Conservation (phyloP, 23 tunicate species). For the Botrylloides violaceus region DNA sequence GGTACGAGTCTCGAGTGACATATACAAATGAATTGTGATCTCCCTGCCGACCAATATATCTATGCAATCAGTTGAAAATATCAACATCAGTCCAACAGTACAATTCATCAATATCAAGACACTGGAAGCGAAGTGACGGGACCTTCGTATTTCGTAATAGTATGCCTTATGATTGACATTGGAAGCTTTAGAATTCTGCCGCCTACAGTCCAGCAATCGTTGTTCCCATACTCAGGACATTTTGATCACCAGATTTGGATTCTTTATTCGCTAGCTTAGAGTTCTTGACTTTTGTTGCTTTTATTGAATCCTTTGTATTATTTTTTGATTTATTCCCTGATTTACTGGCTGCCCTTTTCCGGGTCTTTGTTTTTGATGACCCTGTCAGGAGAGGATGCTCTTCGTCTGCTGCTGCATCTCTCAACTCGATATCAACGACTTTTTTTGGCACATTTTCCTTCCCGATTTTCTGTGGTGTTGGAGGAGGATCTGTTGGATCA, state of each 20-base stretch:
- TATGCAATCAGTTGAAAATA: no score
- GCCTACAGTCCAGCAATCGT: constrained; percentile 47
- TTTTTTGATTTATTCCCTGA: constrained; percentile 40
- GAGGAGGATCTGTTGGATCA: constrained; percentile 61
- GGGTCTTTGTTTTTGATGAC: constrained; percentile 37
- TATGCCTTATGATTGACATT: neutral
- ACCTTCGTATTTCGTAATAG: no score
- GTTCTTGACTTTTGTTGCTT: neutral
- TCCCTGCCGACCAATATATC: no score
- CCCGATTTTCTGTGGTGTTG: constrained; percentile 43
- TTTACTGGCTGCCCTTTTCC: constrained; percentile 6
- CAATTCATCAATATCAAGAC: no score
- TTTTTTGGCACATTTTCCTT: constrained; percentile 18
- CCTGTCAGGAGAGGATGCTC: constrained; percentile 77
- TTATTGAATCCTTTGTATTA: constrained; percentile 5
- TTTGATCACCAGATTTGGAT: constrained; percentile 24
- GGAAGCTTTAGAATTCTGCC: neutral
- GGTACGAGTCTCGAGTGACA: no score
- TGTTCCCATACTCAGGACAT: constrained; percentile 77
- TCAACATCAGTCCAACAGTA: no score
- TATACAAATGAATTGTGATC: no score
- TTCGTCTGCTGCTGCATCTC: constrained; percentile 52
- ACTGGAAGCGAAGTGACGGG: no score
- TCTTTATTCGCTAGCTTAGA: constrained; percentile 2
- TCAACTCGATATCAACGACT: constrained; percentile 64